A percentile compares a stretch with the other conserved stretches of the same genome.
phyloP scores from a whole-genome alignment of 2,113 vertebrate genomes.

The Plectropomus leopardus region DNA sequence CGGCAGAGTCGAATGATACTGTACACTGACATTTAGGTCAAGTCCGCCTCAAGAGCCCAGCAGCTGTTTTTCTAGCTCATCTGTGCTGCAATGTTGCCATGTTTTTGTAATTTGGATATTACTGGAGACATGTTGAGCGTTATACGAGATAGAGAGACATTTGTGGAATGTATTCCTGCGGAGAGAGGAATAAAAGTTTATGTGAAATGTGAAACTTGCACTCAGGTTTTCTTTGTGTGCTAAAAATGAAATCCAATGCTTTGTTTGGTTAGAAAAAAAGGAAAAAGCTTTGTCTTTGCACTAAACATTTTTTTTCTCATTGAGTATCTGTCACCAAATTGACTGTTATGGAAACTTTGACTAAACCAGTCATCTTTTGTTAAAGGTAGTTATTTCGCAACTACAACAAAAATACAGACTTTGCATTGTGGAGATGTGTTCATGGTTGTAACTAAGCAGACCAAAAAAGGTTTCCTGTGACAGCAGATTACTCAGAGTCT shows the following conservation, averaged over 20 bases:
- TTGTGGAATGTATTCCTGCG: conserved; percentile 3
- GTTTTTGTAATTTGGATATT: conserved; percentile 1
- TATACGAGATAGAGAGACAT: neutral
- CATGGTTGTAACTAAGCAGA: conserved; percentile 28
- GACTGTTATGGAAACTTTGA: conserved; percentile 30
- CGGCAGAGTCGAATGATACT: neutral
- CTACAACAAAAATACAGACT: conserved; percentile 22
- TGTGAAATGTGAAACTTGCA: conserved; percentile 2
- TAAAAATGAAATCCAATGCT: neutral
- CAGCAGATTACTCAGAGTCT: conserved; percentile 29
- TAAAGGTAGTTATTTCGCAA: conserved; percentile 35
- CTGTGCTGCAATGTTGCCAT: neutral
- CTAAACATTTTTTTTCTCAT: neutral
- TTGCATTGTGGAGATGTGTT: conserved; percentile 25
- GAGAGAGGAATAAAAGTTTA: neutral
- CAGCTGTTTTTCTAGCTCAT: neutral
- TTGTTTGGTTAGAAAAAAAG: neutral
- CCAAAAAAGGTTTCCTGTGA: conserved; percentile 1
- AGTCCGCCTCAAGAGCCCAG: neutral
- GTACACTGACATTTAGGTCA: conserved; percentile 30
- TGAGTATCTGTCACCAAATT: neutral
- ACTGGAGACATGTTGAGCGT: neutral
- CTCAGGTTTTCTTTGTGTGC: conserved; percentile 1
- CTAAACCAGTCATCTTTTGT: conserved; percentile 9
- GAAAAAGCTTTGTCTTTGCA: neutral